Evolutionary conservation across 2,113 vertebrate species (phyloP).

Genomic region (Salvator merianae): DNA sequence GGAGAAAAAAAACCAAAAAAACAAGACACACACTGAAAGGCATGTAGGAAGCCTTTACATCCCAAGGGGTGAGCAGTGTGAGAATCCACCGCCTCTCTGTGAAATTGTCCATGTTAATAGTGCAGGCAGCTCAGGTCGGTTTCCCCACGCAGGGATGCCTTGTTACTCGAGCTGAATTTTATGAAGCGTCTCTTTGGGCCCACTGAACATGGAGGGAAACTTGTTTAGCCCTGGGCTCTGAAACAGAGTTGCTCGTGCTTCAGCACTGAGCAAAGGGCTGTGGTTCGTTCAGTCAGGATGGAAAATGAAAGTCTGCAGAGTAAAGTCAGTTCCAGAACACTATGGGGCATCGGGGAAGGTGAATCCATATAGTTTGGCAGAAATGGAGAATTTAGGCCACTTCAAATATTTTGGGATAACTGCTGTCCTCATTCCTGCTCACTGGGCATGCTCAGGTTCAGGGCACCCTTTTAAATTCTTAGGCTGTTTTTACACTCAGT

Average conservation of each 20-base stretch:
- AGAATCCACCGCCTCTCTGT: background rate
- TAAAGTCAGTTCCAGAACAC: background rate
- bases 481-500: too few species aligned
- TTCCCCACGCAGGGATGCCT: conserved; percentile 7
- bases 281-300: background rate
- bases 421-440: background rate
- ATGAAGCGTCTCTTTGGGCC: conserved; percentile 53
- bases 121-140: background rate
- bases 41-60: accelerated
- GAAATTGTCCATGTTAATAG: conserved; percentile 12
- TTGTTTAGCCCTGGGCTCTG: conserved; percentile 58
- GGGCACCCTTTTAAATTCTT: too few species aligned
- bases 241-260: conserved; percentile 26
- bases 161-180: conserved; percentile 53
- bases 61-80: background rate
- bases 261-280: background rate
- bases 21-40: background rate
- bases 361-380: background rate
- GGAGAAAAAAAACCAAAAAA: too few species aligned
- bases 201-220: conserved; percentile 54
- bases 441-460: too few species aligned
- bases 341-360: background rate
- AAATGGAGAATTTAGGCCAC: background rate
- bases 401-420: background rate
- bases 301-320: background rate